phyloP scores from a whole-genome alignment of 2,797 vertebrate species.

The Notolabrus celidotus region DNA sequence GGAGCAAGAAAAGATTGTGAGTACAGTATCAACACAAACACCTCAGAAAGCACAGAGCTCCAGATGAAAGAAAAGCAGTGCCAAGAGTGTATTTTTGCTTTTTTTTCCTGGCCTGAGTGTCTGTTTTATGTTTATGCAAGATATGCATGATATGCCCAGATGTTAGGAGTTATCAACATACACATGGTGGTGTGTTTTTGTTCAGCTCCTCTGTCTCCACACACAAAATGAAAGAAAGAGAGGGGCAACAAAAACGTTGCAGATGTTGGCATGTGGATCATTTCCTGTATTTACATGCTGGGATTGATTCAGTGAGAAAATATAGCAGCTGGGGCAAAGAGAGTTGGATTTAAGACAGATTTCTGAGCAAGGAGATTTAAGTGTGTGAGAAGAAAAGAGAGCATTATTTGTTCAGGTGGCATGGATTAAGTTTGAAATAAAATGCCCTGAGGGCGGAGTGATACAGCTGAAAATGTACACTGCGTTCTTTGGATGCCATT shows the following conservation, averaged over 20 bases:
- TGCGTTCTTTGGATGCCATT: background rate
- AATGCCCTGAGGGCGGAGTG: constrained; percentile 12
- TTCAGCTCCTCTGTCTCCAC: constrained; percentile 14
- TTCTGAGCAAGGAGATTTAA: constrained; percentile 7
- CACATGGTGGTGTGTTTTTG: background rate
- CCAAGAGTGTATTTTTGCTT: background rate
- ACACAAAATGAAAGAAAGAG: background rate
- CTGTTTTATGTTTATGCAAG: constrained; percentile 1
- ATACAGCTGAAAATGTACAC: constrained; percentile 15
- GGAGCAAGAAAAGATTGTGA: background rate
- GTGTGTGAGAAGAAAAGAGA: constrained; percentile 2
- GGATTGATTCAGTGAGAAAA: constrained; percentile 54
- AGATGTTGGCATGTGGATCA: constrained; percentile 73
- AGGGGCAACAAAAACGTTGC: constrained; percentile 52
- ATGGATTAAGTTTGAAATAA: constrained; percentile 24
- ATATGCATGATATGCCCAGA: constrained; percentile 11
- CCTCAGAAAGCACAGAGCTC: background rate
- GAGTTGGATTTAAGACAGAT: constrained; percentile 31
- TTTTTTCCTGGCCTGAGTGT: background rate
- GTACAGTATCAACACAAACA: background rate
- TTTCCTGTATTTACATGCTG: constrained; percentile 78
- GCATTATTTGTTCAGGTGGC: constrained; percentile 50
- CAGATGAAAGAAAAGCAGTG: background rate
- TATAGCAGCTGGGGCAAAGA: constrained; percentile 23
- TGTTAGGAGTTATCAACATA: constrained; percentile 6